Conservation (phyloP, 1,140 invertebrate species). For the Ceratosolen fusciceps region DNA sequence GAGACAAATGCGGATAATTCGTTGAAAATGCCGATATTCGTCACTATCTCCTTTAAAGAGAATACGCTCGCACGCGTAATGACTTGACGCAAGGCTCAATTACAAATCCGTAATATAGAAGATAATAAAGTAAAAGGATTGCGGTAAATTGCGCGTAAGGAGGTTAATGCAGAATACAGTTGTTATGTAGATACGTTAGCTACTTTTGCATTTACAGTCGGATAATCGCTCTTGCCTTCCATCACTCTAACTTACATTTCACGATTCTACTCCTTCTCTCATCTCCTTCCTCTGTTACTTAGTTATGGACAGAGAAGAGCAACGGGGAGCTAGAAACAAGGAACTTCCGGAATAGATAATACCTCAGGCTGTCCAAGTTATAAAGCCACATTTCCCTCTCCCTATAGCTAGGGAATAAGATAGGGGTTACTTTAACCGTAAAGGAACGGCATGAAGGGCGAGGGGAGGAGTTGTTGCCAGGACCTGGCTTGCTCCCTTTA, state of each 20-base stretch:
- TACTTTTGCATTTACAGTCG: constrained; percentile 9
- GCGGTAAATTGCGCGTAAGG: background rate
- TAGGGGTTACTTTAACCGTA: constrained; percentile 47
- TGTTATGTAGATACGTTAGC: background rate
- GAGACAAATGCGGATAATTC: too few species aligned
- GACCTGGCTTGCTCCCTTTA: background rate
- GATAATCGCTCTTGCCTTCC: constrained; percentile 8
- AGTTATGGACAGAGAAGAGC: background rate
- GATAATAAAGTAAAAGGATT: background rate
- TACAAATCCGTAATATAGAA: background rate
- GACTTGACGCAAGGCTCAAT: too few species aligned
- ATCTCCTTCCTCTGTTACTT: constrained; percentile 11
- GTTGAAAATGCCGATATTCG: too few species aligned
- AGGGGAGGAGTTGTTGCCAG: constrained; percentile 2
- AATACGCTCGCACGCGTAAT: too few species aligned
- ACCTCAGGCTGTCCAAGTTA: constrained; percentile 57
- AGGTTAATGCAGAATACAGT: background rate
- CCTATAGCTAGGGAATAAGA: constrained; percentile 12
- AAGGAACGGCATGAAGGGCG: constrained; percentile 30
- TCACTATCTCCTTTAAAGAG: too few species aligned
- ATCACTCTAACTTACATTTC: background rate
- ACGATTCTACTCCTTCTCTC: constrained; percentile 6
- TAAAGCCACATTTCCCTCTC: constrained; percentile 51
- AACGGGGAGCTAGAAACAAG: constrained; percentile 41
- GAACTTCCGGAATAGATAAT: constrained; percentile 62